A percentile compares a stretch with the other conserved stretches of the same genome.
phyloP scores from a whole-genome alignment of 92 coral and sea anemone species.

The Paramuricea clavata region DNA sequence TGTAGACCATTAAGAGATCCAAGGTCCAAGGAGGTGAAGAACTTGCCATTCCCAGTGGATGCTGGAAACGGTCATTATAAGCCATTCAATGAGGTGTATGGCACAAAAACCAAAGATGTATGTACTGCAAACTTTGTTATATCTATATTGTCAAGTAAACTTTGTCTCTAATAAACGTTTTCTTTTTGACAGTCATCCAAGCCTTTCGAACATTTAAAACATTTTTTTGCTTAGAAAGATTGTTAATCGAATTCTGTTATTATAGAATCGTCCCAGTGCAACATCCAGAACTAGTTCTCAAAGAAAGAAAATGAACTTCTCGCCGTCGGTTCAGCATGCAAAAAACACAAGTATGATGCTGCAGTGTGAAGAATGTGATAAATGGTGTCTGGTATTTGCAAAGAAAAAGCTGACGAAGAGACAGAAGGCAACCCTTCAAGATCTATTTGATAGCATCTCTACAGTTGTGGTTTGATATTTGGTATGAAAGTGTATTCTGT shows the following conservation, averaged over 20 bases:
- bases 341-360: constrained; percentile 20
- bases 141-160: too few species aligned
- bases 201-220: too few species aligned
- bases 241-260: too few species aligned
- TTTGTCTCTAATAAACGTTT: too few species aligned
- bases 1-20: constrained; percentile 47
- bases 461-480: constrained; percentile 22
- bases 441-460: not conserved
- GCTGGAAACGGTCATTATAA: constrained; percentile 48
- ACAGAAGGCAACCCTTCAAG: not conserved
- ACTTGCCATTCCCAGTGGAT: constrained; percentile 39
- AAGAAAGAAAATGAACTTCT: too few species aligned
- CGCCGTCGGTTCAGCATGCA: constrained; percentile 34
- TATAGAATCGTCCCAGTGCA: too few species aligned
- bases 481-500: constrained; percentile 14
- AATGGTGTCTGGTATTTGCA: constrained; percentile 22
- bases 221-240: too few species aligned
- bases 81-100: not conserved
- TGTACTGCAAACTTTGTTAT: too few species aligned
- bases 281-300: too few species aligned
- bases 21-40: constrained; percentile 26
- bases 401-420: constrained; percentile 17
- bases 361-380: constrained; percentile 32
- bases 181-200: too few species aligned
- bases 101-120: not conserved